Evolutionary conservation across 2,888 invertebrate genomes (phyloP), one percentile per base, ranked within the genome.

Genomic region (Acanthosoma haemorrhoidale): DNA sequence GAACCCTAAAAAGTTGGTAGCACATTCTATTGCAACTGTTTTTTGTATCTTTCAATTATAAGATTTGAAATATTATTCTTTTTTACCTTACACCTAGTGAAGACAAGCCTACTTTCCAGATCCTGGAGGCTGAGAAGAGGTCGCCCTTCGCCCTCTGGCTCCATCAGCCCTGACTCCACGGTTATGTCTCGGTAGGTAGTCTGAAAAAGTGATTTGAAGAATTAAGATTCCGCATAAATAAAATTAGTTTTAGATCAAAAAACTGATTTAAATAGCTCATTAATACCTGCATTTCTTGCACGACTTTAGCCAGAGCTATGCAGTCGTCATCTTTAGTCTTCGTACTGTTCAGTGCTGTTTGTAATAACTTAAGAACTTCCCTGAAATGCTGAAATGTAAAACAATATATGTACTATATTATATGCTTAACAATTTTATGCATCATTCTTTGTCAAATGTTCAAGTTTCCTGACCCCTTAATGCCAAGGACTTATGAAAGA

Each of bases 21-120:
- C n/a, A n/a, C n/a, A n/a, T n/a, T n/a, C n/a, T n/a, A n/a, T n/a
- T n/a, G n/a, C n/a, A n/a, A n/a, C n/a, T n/a, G n/a, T n/a, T n/a
- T n/a, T n/a, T n/a, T n/a, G n/a, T n/a, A n/a, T n/a, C n/a, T n/a
- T n/a, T n/a, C n/a, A n/a, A n/a, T n/a, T n/a, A n/a, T n/a, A n/a
- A n/a, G n/a, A n/a, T n/a, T n/a, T n/a, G n/a, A n/a, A n/a, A n/a
- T n/a, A n/a, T n/a, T n/a, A n/a, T n/a, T n/a, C n/a, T n/a, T n/a
- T n/a, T 78, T 78, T 77, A 88, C 88, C 84, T 91, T 92, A 84
- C 92, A 93, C 81, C 91, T 88, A 77, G 93, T 93, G 82, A 94
- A 94, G 76, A 94, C 93, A 79, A 94, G 85, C 77, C 93, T 84
- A 77, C 91, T 90, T 79, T 93, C 93, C 74, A 94, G 84, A 79